Base-by-base conservation (phyloP, 2,888 invertebrate species). In the Nasonia oneida region DNA sequence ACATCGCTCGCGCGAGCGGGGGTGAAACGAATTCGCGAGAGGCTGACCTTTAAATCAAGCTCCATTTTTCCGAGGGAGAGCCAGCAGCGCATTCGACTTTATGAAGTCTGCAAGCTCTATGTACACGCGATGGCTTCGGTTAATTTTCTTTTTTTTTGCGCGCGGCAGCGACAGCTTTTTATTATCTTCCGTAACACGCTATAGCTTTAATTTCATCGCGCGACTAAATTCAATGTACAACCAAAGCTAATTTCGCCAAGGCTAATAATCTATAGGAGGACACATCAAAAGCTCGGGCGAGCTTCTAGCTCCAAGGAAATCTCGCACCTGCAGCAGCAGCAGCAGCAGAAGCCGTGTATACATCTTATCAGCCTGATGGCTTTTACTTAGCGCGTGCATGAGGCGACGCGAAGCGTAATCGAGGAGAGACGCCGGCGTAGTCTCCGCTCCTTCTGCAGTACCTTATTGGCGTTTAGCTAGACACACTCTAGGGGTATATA, bases 21-120 rank as follows among this genome's bases (percentile, higher is more conserved):
- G 6, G 12, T 23, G 37, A 71, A 47, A 57, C 61, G 47, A 74
- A 81, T 73, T 70, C 61, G 61, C 61, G 53, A 29, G 29, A 50
- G 79, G 61, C 29, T 61, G 81, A 81, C 74, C 81, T 81, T 74
- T 81, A 81, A 81, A 81, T 81, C 57, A 81, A 81, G 81, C 57
- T 61, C 74, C 81, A 73, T 74, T 74, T 70, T 71, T 23, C 15
- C 64, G 12, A 33, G n/a, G 67, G 39, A 8, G 15, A 33, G 10
- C n/a, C 53, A 23, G n/a, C 18, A 15, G n/a, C 57, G 18, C 1
- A 29, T 29, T 29, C 23, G 64, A 67, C n/a, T 18, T 70, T 80
- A 80, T 71, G 53, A 39, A 71, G 53, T 80, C 53, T 18, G 29
- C 29, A 23, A 50, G 50, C 47, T 47, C 8, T 12, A 12, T 47